Base-by-base conservation (phyloP, 1,140 invertebrate genomes). In the Mercenaria mercenaria region DNA sequence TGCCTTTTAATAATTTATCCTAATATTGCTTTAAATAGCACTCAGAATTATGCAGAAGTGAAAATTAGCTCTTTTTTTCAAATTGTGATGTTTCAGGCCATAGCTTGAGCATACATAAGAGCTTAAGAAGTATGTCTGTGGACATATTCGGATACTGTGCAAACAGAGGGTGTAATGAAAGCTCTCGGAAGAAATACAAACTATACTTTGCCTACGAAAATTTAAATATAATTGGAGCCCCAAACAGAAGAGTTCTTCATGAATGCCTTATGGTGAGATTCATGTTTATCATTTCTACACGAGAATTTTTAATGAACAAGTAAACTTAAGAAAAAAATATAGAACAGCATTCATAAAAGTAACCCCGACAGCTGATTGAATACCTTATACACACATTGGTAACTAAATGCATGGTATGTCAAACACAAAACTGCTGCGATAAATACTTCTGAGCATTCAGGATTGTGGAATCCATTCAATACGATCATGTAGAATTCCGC, bases 151-250 rank as follows among this genome's bases (percentile, higher is more conserved):
- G 98, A 8, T 86, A 59, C 0, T 98, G 98, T 95, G 95, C 93
- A 10, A 86, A 59, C 20, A 50, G 88, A 43, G 52, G n/a, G 0
- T 95, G 94, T 79, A 41, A 43, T 0, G 64, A 98, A 69, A 93
- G 97, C n/a, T 97, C 98, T 89, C 97, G 98, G 93, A 97, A 97
- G 64, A 98, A 99, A 74, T 99, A 99, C 96, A 99, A 99, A 95
- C 99, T 99, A 96, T 99, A 95, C 81, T 80, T 96, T 67, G 84
- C 94, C 0, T 95, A 96, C 90, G 95, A 96, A 86, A 96, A 96
- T 89, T 93, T 93, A n/a, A n/a, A n/a, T n/a, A n/a, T 18, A 93
- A 95, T 59, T 96, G 95, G 85, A 72, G 90, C 67, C 92, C 95
- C 72, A 96, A 96, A 95, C 95, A 43, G 95, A 96, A 87, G 96